Evolutionary conservation across 2,797 vertebrate genomes (phyloP).

Genomic region (Cephalopachus bancanus): DNA sequence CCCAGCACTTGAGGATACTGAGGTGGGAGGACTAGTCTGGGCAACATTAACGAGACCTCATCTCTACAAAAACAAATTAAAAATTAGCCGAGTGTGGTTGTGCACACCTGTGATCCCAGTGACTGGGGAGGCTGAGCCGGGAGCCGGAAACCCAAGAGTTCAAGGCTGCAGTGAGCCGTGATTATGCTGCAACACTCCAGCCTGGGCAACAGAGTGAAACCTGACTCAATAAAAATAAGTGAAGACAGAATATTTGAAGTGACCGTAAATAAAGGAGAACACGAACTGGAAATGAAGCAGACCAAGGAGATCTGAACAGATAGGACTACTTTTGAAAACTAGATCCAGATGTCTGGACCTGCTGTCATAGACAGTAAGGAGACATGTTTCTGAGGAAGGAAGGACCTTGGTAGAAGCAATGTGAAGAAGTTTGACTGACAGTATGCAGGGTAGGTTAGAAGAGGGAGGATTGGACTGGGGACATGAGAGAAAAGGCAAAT

Average conservation of each 20-base stretch:
- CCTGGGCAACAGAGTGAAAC: too few relatives aligned
- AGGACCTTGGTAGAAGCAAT: conserved; percentile 3
- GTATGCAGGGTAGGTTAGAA: neutral
- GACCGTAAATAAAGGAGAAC: neutral
- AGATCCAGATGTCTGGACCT: neutral
- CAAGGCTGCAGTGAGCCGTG: too few relatives aligned
- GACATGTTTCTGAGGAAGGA: neutral
- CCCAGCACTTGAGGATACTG: too few relatives aligned
- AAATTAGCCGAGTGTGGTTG: too few relatives aligned
- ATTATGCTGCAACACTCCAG: too few relatives aligned
- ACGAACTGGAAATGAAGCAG: neutral
- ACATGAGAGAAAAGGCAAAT: neutral
- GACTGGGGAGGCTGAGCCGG: too few relatives aligned
- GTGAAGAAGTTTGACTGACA: neutral
- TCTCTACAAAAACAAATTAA: too few relatives aligned
- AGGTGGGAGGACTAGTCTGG: too few relatives aligned
- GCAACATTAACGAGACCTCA: too few relatives aligned
- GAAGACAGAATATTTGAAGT: conserved; percentile 12
- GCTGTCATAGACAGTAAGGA: neutral
- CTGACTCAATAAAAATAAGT: neutral
- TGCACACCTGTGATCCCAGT: too few relatives aligned
- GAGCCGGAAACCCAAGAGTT: too few relatives aligned
- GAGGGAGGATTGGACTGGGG: neutral
- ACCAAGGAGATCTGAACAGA: neutral
- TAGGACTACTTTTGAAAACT: neutral